Evolutionary conservation across 2,113 vertebrate genomes (phyloP), one percentile per base, ranked within the genome.

Genomic region (Pedetes capensis): DNA sequence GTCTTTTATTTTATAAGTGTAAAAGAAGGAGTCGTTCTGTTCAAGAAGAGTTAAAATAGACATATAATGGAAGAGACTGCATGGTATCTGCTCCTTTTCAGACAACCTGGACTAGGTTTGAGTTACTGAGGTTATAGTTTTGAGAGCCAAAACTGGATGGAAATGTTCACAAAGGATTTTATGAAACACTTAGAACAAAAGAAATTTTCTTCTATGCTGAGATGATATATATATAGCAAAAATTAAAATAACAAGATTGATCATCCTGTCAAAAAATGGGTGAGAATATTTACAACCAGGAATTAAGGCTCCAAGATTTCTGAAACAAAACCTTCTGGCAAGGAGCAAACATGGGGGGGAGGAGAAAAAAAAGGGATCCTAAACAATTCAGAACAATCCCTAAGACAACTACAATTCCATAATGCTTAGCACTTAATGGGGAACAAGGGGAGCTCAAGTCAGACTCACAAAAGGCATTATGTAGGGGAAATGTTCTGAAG

Each of bases 121-220:
- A 82, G 39, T 83, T 68, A 74, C 32, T 39, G 27, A 94, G 12
- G 17, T 59, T 42, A 55, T 2, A 66, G 14, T 10, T 47, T 37
- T 89, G 47, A 59, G 49, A 85, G 23, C 9, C 64, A 83, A 86
- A 95, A 81, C 47, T 59, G 29, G 27, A 85, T 69, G 47, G 34
- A 81, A 75, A 85, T 72, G 37, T 85, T 69, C 37, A n/a, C 51
- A 63, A 87, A 85, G 78, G 55, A 89, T 74, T 80, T 57, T 72
- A 34, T 85, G 53, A 92, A 95, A 74, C 23, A 80, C 25, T 57
- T 10, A 78, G 4, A 27, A 96, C 68, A 89, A 95, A n/a, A 63
- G 3, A 82, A 63, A 92, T 61, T 82, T 71, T 89, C 53, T 59
- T 82, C 59, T 44, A 63, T 82, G 42, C 22, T 22, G n/a, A 82